Percentiles rank a stretch among this genome's conserved stretches.
phyloP scores from a whole-genome alignment of 2,888 invertebrate genomes.

The Drosophila cracens region DNA sequence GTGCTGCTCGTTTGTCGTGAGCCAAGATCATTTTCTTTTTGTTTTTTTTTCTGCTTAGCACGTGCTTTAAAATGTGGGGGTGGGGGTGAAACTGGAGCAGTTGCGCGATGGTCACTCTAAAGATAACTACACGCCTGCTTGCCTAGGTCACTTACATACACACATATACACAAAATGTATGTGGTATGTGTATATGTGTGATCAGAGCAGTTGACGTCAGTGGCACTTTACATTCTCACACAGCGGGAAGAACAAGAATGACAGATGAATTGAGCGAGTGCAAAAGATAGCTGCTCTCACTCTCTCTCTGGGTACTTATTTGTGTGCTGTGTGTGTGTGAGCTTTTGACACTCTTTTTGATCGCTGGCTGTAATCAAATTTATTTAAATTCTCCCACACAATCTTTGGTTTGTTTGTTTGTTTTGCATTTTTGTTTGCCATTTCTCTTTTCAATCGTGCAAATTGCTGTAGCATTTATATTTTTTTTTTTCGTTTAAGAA shows the following conservation, averaged over 20 bases:
- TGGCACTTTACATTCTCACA: conserved; percentile 49
- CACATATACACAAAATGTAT: not conserved
- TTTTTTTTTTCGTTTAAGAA: conserved; percentile 4
- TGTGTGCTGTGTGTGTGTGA: conserved; percentile 7
- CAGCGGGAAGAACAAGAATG: not conserved
- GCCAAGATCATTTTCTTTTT: conserved; percentile 59
- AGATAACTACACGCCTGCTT: conserved; percentile 50
- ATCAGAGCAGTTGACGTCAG: conserved; percentile 19
- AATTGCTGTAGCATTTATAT: conserved; percentile 32
- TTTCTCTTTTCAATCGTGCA: conserved; percentile 45
- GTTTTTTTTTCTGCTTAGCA: conserved; percentile 61
- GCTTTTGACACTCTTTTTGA: conserved; percentile 16
- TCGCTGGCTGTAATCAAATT: conserved; percentile 57
- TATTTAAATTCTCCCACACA: conserved; percentile 62
- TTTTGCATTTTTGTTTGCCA: conserved; percentile 54
- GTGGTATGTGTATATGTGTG: conserved; percentile 6
- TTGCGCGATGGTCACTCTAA: conserved; percentile 52
- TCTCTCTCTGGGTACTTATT: conserved; percentile 10
- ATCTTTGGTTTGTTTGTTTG: conserved; percentile 53
- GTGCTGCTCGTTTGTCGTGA: conserved; percentile 11
- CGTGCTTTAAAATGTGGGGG: conserved; percentile 45
- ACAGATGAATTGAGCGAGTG: conserved; percentile 66
- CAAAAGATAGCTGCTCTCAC: conserved; percentile 57
- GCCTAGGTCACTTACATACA: conserved; percentile 67
- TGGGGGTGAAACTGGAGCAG: conserved; percentile 7